phyloP scores from a whole-genome alignment of 2,888 invertebrate genomes.

The Clistopyga incitator region DNA sequence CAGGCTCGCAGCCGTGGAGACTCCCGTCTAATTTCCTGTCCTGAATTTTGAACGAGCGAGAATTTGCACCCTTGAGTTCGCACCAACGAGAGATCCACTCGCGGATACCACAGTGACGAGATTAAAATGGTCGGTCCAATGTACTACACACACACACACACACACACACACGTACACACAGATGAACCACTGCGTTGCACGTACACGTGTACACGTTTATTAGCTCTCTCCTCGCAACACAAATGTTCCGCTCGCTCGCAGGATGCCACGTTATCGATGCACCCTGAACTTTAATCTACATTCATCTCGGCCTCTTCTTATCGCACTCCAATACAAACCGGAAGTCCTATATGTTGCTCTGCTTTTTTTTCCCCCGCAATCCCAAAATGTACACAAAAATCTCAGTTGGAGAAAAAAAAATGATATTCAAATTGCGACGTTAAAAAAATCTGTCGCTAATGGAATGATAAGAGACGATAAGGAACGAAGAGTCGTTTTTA shows the following conservation, averaged over 20 bases:
- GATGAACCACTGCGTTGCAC: background rate
- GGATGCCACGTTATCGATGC: conserved; percentile 28
- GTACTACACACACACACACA: no score
- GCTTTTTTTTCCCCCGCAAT: background rate
- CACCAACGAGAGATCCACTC: conserved; percentile 73
- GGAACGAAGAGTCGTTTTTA: no score
- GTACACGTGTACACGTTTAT: conserved; percentile 53
- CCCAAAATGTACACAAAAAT: no score
- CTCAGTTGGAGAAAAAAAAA: no score
- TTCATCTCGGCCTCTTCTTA: conserved; percentile 20
- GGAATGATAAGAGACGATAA: no score
- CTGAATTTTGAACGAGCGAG: conserved; percentile 83
- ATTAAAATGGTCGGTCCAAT: conserved; percentile 60
- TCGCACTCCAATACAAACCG: background rate
- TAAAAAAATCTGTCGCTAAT: no score
- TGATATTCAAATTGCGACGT: no score
- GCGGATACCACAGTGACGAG: conserved; percentile 62
- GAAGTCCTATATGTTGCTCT: background rate
- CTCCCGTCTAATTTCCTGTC: conserved; percentile 83
- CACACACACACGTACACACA: background rate
- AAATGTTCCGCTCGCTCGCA: conserved; percentile 23
- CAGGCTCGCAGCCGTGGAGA: conserved; percentile 69
- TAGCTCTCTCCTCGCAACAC: conserved; percentile 38
- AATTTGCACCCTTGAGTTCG: conserved; percentile 83
- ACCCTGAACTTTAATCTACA: conserved; percentile 32